Base-by-base conservation (phyloP, 2,888 invertebrate genomes). In the Pseudolycoriella hygida region DNA sequence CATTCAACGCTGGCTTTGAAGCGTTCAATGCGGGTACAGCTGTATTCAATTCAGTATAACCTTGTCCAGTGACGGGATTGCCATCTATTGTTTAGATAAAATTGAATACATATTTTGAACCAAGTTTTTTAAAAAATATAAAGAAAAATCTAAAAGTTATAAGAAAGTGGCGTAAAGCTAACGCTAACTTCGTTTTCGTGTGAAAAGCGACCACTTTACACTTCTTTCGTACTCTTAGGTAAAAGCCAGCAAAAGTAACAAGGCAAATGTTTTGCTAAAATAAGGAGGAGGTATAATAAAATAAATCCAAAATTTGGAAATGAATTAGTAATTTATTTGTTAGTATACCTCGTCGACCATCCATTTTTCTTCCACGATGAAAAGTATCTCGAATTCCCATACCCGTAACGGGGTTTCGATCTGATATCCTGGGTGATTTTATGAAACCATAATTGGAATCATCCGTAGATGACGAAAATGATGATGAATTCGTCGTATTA, bases 1-100 rank as follows among this genome's bases (percentile, higher is more conserved):
- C 61, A 49, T 60, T 62, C 25, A 25, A 25, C 25, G 25, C 25
- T 6, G 25, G 25, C 25, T 25, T 25, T 25, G 25, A 25, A 6
- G 25, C 25, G 8, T 25, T 25, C 48, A 58, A 50, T 43, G 54
- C 54, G 50, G 60, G 56, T 47, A 57, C 55, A 40, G 59, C 55
- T 47, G 58, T 56, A 46, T 55, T 60, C 25, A 60, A 59, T 47
- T 60, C 63, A 31, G 43, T 42, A 55, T 71, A 71, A 41, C 71
- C 71, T 52, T 67, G 66, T 32, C 71, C 71, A 50, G 71, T 71
- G 46, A 71, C 69, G 41, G 71, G 71, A 53, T 71, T 71, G 40
- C 70, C 70, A 60, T 70, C 71, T 70, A 11, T 39, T 10, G 17
- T 5, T 39, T 25, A 6, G 25, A 25, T 6, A 25, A 8, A 25